Conservation (phyloP, 2,888 invertebrate genomes). For the Orchesella flavescens region DNA sequence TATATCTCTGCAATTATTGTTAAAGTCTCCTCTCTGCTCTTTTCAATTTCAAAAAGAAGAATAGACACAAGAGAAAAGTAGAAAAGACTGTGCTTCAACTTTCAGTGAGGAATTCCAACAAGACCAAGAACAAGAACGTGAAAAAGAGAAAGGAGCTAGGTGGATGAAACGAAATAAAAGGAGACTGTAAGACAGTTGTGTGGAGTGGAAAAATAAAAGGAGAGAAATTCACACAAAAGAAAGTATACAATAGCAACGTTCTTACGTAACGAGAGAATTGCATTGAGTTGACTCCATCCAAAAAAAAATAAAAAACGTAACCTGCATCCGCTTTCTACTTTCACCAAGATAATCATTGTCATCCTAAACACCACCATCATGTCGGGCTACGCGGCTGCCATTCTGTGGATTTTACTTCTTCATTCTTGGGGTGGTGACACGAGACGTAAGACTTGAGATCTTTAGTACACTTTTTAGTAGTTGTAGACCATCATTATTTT, state of each 20-base stretch:
- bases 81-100: background rate
- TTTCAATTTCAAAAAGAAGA: background rate
- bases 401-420: slow-evolving; percentile 29
- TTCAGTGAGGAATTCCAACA: background rate
- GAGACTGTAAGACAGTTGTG: background rate
- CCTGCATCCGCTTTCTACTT: no score
- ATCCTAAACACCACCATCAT: slow-evolving; percentile 6
- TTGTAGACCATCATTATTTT: no score
- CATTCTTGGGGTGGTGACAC: slow-evolving; percentile 26
- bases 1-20: background rate
- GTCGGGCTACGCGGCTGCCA: slow-evolving; percentile 13
- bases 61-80: background rate
- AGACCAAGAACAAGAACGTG: background rate
- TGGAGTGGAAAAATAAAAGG: background rate
- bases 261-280: no score
- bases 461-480: background rate
- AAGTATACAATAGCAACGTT: no score
- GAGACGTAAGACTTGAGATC: slow-evolving; percentile 21
- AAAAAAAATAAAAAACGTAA: no score
- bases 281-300: no score
- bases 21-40: background rate
- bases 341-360: background rate
- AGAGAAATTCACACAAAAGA: background rate
- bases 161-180: background rate
- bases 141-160: background rate